Conservation (phyloP, 2,888 invertebrate species). For the Drosophila cracens region DNA sequence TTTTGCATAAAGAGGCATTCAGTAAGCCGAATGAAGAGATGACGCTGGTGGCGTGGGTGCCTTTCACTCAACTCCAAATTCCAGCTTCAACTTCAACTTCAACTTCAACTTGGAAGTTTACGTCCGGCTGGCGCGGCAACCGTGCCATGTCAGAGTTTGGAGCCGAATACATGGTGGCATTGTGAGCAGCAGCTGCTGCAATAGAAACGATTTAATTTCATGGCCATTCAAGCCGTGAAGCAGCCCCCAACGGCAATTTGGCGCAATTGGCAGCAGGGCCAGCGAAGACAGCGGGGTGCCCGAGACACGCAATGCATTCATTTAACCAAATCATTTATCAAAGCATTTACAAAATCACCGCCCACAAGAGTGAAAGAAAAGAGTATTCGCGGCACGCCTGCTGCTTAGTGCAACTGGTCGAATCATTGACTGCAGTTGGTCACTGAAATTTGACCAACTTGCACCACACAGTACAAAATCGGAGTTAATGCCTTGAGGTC, state of each 20-base stretch:
- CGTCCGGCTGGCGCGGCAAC: constrained; percentile 48
- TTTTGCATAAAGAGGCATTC: constrained; percentile 48
- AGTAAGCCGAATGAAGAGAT: constrained; percentile 30
- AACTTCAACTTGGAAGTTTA: constrained; percentile 23
- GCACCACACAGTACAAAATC: constrained; percentile 17
- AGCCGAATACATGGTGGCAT: constrained; percentile 19
- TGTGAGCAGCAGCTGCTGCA: constrained; percentile 27
- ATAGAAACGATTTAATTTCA: constrained; percentile 75
- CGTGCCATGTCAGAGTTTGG: constrained; percentile 73
- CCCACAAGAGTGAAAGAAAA: constrained; percentile 39
- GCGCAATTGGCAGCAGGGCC: constrained; percentile 60
- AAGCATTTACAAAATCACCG: constrained; percentile 19
- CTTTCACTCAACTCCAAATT: constrained; percentile 66
- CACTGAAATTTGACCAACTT: constrained; percentile 57
- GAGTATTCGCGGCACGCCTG: constrained; percentile 30
- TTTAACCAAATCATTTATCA: constrained; percentile 29
- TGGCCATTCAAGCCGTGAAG: constrained; percentile 56
- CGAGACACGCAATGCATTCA: constrained; percentile 53
- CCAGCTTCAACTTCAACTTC: constrained; percentile 16
- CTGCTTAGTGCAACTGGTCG: constrained; percentile 5
- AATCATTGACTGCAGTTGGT: constrained; percentile 16
- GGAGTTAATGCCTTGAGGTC: background rate
- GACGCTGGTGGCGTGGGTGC: constrained; percentile 69
- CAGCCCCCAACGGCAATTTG: constrained; percentile 54
- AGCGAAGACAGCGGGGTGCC: background rate